phyloP scores from a whole-genome alignment of 2,888 invertebrate species.

The Himalopsyche japonica region DNA sequence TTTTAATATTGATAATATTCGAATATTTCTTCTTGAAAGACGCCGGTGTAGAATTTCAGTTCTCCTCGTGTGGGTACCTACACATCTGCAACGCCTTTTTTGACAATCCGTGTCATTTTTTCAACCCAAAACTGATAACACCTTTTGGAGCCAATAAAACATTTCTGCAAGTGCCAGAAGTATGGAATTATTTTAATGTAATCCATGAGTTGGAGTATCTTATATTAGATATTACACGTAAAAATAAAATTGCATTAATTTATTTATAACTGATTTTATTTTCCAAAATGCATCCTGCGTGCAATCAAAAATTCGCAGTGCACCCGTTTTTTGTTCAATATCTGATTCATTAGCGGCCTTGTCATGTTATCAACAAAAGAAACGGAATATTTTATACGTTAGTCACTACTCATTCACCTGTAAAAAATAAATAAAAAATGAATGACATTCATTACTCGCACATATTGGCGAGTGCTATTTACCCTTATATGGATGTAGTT shows the following conservation, averaged over 20 bases:
- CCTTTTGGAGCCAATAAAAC: neutral
- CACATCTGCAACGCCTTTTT: conserved; percentile 53
- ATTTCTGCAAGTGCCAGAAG: conserved; percentile 4
- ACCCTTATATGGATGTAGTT: neutral
- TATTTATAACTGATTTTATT: neutral
- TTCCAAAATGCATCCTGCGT: neutral
- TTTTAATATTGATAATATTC: conserved; percentile 34
- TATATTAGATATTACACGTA: neutral
- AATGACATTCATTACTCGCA: neutral
- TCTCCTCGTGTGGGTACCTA: conserved; percentile 18
- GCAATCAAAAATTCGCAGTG: neutral
- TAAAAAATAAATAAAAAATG: neutral
- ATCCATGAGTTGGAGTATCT: neutral
- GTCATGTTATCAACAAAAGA: neutral
- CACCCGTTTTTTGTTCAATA: neutral
- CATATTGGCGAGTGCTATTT: neutral
- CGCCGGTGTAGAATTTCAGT: conserved; percentile 58
- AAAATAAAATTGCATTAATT: neutral
- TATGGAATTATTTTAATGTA: neutral
- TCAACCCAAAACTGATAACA: neutral
- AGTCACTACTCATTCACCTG: neutral
- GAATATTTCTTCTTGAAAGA: neutral
- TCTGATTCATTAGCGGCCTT: neutral
- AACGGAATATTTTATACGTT: neutral
- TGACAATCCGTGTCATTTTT: conserved; percentile 45